Conservation (phyloP, 2,888 invertebrate genomes). For the Eutolmus rufibarbis region DNA sequence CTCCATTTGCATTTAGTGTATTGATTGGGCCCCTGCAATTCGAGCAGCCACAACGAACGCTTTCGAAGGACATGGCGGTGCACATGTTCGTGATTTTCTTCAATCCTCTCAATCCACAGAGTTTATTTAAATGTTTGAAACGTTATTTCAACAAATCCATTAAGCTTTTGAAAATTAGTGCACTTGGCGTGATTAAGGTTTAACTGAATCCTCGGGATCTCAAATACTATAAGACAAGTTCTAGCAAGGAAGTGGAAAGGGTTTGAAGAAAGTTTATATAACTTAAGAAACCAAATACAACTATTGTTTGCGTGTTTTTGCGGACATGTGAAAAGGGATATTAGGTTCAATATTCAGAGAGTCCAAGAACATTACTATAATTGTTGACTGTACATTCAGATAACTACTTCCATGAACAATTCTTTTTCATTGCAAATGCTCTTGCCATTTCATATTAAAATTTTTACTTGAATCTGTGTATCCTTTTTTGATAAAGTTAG, state of each 20-base stretch:
- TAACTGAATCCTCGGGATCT: background rate
- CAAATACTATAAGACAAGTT: background rate
- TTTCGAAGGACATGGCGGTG: background rate
- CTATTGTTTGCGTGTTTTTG: no score
- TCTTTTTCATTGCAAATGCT: no score
- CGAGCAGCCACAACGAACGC: background rate
- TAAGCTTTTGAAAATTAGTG: background rate
- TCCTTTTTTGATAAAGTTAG: no score
- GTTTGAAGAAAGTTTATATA: background rate
- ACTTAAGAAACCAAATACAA: background rate
- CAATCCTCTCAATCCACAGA: background rate
- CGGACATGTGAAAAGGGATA: no score
- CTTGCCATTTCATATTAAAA: no score
- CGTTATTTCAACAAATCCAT: background rate
- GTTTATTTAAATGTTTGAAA: background rate
- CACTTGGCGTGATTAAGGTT: background rate
- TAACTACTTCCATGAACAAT: no score
- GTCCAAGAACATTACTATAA: no score
- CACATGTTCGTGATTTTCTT: background rate
- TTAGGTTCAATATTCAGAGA: no score
- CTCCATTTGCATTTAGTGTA: background rate
- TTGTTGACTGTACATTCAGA: no score
- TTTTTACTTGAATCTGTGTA: no score
- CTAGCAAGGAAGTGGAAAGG: background rate
- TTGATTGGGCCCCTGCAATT: background rate